Conservation (phyloP, 2,113 vertebrate species). For the Phyllostomus hastatus region DNA sequence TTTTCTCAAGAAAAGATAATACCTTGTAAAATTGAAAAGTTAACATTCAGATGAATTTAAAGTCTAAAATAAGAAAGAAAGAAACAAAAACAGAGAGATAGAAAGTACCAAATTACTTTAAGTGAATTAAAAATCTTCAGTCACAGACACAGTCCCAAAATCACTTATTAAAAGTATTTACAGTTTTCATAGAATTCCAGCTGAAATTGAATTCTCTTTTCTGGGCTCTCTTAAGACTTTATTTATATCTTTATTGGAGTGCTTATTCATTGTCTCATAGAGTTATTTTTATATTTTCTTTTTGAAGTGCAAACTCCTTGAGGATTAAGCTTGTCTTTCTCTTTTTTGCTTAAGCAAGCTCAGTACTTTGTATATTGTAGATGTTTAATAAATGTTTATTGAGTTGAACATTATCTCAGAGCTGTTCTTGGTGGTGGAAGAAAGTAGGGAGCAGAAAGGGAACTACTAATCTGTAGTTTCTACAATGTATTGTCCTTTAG, state of each 20-base stretch:
- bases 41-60: background rate
- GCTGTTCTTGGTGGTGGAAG: background rate
- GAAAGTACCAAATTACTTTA: background rate
- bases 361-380: background rate
- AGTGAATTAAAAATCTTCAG: conserved; percentile 8
- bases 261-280: background rate
- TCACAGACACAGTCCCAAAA: background rate
- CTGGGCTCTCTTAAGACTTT: background rate
- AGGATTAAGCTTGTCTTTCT: background rate
- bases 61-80: background rate
- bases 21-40: background rate
- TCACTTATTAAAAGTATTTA: background rate
- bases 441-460: background rate
- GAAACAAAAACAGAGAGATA: background rate
- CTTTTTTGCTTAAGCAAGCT: background rate
- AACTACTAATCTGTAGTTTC: background rate
- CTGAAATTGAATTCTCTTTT: background rate
- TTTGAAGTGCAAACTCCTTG: background rate
- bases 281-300: background rate
- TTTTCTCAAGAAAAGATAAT: conserved; percentile 7
- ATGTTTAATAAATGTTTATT: background rate
- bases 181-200: background rate
- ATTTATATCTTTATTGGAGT: background rate
- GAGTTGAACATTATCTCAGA: background rate
- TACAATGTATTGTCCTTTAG: background rate